Evolutionary conservation across 1,140 invertebrate species (phyloP).

Genomic region (Drosophila truncata): DNA sequence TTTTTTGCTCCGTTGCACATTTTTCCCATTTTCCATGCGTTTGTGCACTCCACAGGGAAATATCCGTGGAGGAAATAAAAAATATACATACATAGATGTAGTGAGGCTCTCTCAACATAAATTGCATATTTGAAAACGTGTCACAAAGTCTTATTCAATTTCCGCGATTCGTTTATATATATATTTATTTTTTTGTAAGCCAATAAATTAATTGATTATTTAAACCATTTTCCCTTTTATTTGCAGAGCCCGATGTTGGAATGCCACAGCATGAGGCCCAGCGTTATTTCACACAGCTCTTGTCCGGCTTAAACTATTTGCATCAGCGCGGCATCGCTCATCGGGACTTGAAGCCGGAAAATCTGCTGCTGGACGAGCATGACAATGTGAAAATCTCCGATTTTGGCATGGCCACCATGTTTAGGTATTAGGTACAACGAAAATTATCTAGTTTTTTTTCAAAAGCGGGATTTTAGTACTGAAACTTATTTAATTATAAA

Average conservation of each 20-base stretch:
- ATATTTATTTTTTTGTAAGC: background rate
- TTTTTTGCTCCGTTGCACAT: slow-evolving; percentile 48
- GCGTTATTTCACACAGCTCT: slow-evolving; percentile 94
- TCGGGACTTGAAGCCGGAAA: slow-evolving; percentile 98
- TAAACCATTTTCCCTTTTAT: slow-evolving; percentile 43
- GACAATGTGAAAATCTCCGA: slow-evolving; percentile 98
- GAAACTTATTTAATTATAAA: slow-evolving; percentile 1
- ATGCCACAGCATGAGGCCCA: slow-evolving; percentile 94
- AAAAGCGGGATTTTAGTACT: background rate
- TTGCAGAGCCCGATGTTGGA: slow-evolving; percentile 96
- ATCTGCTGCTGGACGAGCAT: slow-evolving; percentile 94
- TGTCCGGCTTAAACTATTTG: slow-evolving; percentile 93
- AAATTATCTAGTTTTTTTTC: slow-evolving; percentile 2
- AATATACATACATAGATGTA: background rate
- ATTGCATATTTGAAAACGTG: slow-evolving; percentile 21
- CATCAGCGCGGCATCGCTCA: slow-evolving; percentile 93
- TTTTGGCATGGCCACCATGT: slow-evolving; percentile 98
- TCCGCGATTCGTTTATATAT: background rate
- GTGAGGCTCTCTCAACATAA: background rate
- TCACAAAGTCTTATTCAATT: slow-evolving; percentile 43
- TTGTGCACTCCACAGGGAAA: slow-evolving; percentile 17
- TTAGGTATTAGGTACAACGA: slow-evolving; percentile 87
- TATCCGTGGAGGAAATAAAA: slow-evolving; percentile 1
- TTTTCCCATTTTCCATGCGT: slow-evolving; percentile 40
- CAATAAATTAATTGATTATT: slow-evolving; percentile 1